Percentiles rank a stretch among this genome's conserved stretches.
Conservation (phyloP, 1,140 invertebrate genomes). For the Ceratitis capitata region DNA sequence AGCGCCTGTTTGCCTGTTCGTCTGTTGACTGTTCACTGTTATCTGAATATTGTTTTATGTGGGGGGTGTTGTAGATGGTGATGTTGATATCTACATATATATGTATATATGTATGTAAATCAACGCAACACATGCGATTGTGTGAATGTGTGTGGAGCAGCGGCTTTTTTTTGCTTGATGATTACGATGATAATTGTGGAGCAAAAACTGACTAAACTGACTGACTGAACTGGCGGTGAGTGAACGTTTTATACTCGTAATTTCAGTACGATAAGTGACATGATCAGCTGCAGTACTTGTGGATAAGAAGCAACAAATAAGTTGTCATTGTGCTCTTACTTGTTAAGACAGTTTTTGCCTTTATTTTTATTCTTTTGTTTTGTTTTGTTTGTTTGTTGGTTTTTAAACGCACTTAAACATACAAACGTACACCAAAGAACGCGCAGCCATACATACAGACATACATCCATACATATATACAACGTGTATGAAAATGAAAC, state of each 20-base stretch:
- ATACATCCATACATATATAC: not conserved
- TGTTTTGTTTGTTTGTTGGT: too few species aligned
- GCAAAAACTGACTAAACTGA: too few species aligned
- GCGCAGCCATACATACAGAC: not conserved
- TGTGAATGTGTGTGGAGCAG: not conserved
- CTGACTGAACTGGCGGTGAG: slow-evolving; percentile 25
- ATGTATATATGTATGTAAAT: not conserved
- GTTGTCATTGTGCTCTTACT: too few species aligned
- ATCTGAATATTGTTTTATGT: too few species aligned
- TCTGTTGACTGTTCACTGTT: not conserved
- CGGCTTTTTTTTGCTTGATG: not conserved
- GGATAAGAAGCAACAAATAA: slow-evolving; percentile 25
- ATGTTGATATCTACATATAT: not conserved
- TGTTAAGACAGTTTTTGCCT: not conserved
- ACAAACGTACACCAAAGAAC: too few species aligned
- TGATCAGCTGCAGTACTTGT: slow-evolving; percentile 33
- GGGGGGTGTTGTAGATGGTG: too few species aligned
- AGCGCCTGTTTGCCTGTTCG: too few species aligned
- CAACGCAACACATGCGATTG: not conserved
- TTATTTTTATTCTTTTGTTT: too few species aligned
- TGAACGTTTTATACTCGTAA: slow-evolving; percentile 25
- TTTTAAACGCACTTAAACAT: too few species aligned
- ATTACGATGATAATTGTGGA: slow-evolving; percentile 34
- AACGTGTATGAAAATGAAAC: not conserved
- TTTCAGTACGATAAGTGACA: slow-evolving; percentile 37